These are phyloP conservation scores for Uropsilus gracilis DNA, from an alignment of 2,113 vertebrate species.

Conservation along the genomic window DNA sequence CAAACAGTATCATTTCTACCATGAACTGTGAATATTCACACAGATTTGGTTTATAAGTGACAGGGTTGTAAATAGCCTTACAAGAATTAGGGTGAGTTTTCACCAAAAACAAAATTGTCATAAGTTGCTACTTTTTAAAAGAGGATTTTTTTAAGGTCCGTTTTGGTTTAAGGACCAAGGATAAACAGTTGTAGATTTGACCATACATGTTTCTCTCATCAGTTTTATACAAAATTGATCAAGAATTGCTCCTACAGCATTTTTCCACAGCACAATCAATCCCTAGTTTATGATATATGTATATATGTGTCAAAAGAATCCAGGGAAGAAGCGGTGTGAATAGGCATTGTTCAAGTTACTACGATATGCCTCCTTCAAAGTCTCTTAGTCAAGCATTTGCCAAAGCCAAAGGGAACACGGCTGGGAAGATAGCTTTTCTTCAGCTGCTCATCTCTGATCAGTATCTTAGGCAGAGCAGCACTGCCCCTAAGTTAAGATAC, in stretches of 20 bases:
- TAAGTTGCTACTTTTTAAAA: background rate
- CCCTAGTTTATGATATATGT: background rate
- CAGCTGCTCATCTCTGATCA: background rate
- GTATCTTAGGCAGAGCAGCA: background rate
- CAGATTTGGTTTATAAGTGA: constrained; percentile 21
- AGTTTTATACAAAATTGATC: background rate
- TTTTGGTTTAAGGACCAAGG: constrained; percentile 13
- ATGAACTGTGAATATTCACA: background rate
- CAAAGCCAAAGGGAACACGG: background rate
- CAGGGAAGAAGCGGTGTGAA: background rate
- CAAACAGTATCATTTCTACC: background rate
- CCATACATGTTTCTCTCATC: background rate
- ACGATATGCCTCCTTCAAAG: background rate
- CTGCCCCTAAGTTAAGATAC: background rate
- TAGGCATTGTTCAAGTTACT: background rate
- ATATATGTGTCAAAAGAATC: background rate
- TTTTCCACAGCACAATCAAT: background rate
- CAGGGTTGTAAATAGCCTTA: background rate
- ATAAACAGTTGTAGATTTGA: background rate
- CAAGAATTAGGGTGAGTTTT: background rate
- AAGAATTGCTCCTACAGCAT: background rate
- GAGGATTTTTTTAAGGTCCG: background rate
- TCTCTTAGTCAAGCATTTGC: background rate
- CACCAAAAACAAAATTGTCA: background rate
- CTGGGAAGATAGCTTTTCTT: background rate